These are phyloP conservation scores for Gila robusta DNA, from an alignment of 2,797 vertebrate genomes.

Conservation along the genomic window DNA sequence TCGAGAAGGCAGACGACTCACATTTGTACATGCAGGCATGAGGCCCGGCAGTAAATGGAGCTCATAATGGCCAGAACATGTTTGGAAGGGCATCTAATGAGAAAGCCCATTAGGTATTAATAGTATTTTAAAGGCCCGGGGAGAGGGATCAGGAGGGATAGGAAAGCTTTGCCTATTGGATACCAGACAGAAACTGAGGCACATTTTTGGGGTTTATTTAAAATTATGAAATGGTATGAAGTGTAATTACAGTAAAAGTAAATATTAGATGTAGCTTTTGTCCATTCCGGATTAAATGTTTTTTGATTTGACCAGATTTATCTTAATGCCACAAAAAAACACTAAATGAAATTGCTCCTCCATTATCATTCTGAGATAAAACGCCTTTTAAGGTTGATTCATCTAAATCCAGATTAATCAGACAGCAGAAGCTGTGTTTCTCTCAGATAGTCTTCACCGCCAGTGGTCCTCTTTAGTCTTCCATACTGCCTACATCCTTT, in stretches of 20 bases:
- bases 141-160: slow-evolving; percentile 59
- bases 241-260: slow-evolving; percentile 21
- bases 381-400: slow-evolving; percentile 26
- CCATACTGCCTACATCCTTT: slow-evolving; percentile 22
- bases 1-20: slow-evolving; percentile 69
- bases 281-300: background rate
- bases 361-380: slow-evolving; percentile 16
- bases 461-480: slow-evolving; percentile 16
- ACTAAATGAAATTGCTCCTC: background rate
- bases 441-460: slow-evolving; percentile 12
- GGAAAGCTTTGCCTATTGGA: slow-evolving; percentile 36
- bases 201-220: slow-evolving; percentile 26
- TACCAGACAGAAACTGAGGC: slow-evolving; percentile 32
- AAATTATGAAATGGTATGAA: slow-evolving; percentile 6
- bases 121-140: slow-evolving; percentile 76
- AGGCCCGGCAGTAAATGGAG: slow-evolving; percentile 74
- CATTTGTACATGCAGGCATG: slow-evolving; percentile 68
- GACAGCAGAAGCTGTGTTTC: background rate
- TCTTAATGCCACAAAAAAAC: background rate
- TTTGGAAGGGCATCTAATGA: slow-evolving; percentile 79
- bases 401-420: slow-evolving; percentile 29
- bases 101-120: slow-evolving; percentile 79
- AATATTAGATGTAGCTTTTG: slow-evolving; percentile 16
- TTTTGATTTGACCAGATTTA: background rate
- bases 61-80: slow-evolving; percentile 76